Evolutionary conservation across 2,888 invertebrate species (phyloP), one percentile per base, ranked within the genome.

Genomic region (Xestia xanthographa): DNA sequence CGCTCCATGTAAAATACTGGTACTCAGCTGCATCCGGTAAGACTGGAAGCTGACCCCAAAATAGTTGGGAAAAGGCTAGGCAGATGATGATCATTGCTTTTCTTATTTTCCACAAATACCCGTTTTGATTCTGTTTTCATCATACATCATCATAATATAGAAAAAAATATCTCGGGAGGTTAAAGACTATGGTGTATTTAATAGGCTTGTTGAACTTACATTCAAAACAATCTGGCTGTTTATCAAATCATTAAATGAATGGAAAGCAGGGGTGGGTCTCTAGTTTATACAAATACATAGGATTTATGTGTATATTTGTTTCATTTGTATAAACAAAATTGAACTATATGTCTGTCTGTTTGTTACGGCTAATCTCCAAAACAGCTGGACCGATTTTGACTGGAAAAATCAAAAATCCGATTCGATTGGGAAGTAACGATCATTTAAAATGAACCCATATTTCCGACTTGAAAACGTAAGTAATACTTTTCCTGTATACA

Each of bases 401-500:
- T 14, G 0, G 43, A 34, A 34, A 34, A 34, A 34, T 34, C 2
- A 34, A 34, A 34, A 34, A 34, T 34, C 34, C 34, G 34, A 34
- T 34, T 34, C 34, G 34, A 34, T 34, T 34, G 34, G 34, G 34
- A 34, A 34, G 2, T 34, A 34, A 34, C 4, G 4, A 6, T 69
- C 26, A 69, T 29, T 43, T 14, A 22, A 29, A 66, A 48, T 14
- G 0, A 29, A 14, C 2, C 6, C 4, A n/a, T n/a, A 53, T 63
- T 65, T 48, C 63, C 63, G 26, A 48, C 17, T 80, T 20, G 48
- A 77, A 80, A 77, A 45, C n/a, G 8, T 38, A 26, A 50, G 34
- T 56, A 45, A 5, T 56, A 62, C 66, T 29, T 72, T 68, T 63
- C 50, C 62, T 58, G 20, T 58, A n/a, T n/a, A n/a, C n/a, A n/a